These are phyloP conservation scores for Pocillopora grandis DNA, from an alignment of 92 coral and sea anemone species.

Conservation along the genomic window DNA sequence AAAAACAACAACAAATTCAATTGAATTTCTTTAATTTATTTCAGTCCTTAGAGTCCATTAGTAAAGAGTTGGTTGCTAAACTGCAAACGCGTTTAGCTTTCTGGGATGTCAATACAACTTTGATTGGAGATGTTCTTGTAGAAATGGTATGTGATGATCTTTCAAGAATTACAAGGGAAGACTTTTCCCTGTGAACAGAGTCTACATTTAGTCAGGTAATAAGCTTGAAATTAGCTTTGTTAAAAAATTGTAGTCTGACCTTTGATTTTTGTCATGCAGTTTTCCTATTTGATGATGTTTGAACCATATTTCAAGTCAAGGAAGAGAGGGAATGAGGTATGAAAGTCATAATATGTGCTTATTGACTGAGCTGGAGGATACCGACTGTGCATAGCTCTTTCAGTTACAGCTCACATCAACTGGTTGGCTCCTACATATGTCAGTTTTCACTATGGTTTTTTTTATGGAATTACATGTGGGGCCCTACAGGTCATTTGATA, in stretches of 20 bases:
- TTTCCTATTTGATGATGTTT: slow-evolving; percentile 88
- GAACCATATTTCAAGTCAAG: slow-evolving; percentile 95
- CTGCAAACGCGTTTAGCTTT: slow-evolving; percentile 79
- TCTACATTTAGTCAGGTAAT: too few species aligned
- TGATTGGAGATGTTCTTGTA: slow-evolving; percentile 84
- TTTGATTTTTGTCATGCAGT: slow-evolving; percentile 41
- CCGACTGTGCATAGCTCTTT: too few species aligned
- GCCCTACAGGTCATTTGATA: not conserved
- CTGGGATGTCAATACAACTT: slow-evolving; percentile 89
- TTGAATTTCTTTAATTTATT: not conserved
- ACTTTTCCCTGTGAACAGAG: not conserved
- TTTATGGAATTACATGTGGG: too few species aligned
- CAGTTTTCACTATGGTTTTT: too few species aligned
- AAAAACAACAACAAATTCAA: not conserved
- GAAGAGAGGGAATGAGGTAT: slow-evolving; percentile 92
- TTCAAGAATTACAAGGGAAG: not conserved
- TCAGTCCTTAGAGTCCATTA: slow-evolving; percentile 78
- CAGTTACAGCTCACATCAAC: too few species aligned
- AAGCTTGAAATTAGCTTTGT: not conserved
- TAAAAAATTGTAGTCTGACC: not conserved
- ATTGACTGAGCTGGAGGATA: not conserved
- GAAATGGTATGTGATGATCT: slow-evolving; percentile 74
- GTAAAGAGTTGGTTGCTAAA: slow-evolving; percentile 90
- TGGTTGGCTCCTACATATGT: too few species aligned
- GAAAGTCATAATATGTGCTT: not conserved